A percentile compares a stretch with the other conserved stretches of the same genome.
phyloP scores from a whole-genome alignment of 2,797 vertebrate genomes.

The Dallia pectoralis region DNA sequence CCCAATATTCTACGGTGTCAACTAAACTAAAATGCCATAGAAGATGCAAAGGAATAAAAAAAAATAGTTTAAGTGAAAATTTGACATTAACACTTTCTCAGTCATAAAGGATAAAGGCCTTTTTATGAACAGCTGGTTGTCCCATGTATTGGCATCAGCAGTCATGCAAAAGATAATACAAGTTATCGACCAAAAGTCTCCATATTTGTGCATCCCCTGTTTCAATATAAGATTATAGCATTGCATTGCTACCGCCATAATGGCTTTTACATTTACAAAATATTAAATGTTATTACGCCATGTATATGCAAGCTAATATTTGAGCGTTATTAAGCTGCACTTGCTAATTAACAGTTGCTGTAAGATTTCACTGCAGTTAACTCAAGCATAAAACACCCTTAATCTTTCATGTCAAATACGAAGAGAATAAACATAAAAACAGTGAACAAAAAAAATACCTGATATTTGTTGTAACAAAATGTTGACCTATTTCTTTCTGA shows the following conservation, averaged over 20 bases:
- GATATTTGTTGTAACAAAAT: conserved; percentile 64
- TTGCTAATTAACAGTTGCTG: conserved; percentile 4
- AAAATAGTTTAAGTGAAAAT: not conserved
- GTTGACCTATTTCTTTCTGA: conserved; percentile 67
- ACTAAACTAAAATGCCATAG: not conserved
- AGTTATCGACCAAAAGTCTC: not conserved
- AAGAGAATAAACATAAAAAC: conserved; percentile 54
- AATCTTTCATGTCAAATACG: conserved; percentile 6
- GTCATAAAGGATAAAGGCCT: not conserved
- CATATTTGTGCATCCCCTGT: not conserved
- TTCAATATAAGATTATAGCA: not conserved
- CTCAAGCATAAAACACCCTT: not conserved
- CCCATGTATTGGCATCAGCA: not conserved
- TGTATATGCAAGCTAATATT: conserved; percentile 5
- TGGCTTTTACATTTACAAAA: conserved; percentile 13
- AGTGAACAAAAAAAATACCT: conserved; percentile 65
- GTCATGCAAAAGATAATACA: not conserved
- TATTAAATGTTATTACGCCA: conserved; percentile 10
- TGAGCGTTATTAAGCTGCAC: not conserved
- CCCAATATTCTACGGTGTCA: not conserved
- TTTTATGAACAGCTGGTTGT: not conserved
- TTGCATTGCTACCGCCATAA: conserved; percentile 5
- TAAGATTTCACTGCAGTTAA: conserved; percentile 7
- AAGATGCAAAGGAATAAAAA: not conserved
- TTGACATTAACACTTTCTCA: not conserved